Evolutionary conservation across 2,797 vertebrate species (phyloP).

Genomic region (Macrochelys suwanniensis): DNA sequence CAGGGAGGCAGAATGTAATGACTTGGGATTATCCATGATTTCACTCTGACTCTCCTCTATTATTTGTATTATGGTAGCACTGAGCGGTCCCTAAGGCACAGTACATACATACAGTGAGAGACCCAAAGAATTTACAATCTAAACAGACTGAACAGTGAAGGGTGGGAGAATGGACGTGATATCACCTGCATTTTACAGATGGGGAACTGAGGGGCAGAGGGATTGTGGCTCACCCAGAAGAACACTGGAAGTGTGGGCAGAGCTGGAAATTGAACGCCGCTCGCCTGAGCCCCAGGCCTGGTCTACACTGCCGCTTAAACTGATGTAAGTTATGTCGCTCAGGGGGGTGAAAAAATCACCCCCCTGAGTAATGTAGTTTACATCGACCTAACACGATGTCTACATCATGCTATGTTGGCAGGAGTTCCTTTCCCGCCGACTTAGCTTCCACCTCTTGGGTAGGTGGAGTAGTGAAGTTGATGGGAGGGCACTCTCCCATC

Average conservation of each 20-base stretch:
- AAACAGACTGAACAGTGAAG: neutral
- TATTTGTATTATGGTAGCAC: neutral
- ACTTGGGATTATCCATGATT: neutral
- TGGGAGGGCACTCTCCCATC: no score
- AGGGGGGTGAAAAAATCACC: no score
- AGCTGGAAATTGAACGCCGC: slow-evolving; percentile 15
- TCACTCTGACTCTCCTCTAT: neutral
- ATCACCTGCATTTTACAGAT: neutral
- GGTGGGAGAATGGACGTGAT: neutral
- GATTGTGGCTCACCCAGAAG: neutral
- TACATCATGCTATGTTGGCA: no score
- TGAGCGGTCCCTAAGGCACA: neutral
- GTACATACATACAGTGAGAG: neutral
- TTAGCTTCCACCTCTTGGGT: no score
- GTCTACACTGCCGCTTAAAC: no score
- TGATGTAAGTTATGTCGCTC: no score
- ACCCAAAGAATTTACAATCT: neutral
- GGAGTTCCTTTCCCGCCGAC: no score
- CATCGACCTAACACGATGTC: no score
- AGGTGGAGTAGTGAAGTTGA: no score
- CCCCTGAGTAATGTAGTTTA: no score
- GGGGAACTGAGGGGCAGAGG: neutral
- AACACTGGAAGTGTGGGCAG: neutral
- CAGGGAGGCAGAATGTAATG: neutral
- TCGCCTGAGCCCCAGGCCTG: neutral